Conservation (phyloP, 2,797 vertebrate species). For the Acipenser ruthenus region DNA sequence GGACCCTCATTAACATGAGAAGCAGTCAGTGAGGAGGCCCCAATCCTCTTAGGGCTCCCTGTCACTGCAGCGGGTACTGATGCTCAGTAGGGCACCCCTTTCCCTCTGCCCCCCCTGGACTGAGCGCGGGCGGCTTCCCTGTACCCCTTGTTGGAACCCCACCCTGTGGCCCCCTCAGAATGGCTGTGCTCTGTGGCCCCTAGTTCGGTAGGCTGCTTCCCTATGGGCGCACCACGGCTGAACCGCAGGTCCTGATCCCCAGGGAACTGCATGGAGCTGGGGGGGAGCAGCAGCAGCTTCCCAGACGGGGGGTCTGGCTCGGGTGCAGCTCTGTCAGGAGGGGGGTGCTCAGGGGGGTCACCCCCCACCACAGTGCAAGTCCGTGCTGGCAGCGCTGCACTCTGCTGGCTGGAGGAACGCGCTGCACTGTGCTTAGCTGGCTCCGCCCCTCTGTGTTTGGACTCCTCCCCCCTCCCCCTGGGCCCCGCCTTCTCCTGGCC, state of each 20-base stretch:
- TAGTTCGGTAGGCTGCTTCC: constrained; percentile 41
- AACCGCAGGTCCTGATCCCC: constrained; percentile 96
- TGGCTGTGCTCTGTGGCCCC: constrained; percentile 37
- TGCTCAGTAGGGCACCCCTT: constrained; percentile 59
- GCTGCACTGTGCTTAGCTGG: constrained; percentile 37
- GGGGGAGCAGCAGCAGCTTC: constrained; percentile 28
- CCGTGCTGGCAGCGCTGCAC: constrained; percentile 37
- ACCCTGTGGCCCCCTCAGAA: constrained; percentile 45
- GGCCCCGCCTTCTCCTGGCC: constrained; percentile 27
- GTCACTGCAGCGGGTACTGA: constrained; percentile 12
- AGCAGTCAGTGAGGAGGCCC: too few relatives aligned
- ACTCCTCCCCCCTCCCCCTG: constrained; percentile 45
- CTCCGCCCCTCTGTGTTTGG: constrained; percentile 39
- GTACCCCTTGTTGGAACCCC: constrained; percentile 27
- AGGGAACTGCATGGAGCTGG: constrained; percentile 69
- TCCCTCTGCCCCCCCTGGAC: constrained; percentile 50
- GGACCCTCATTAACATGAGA: too few relatives aligned
- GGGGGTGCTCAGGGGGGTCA: constrained; percentile 22
- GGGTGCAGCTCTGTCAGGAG: constrained; percentile 45
- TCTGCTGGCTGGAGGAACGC: constrained; percentile 33
- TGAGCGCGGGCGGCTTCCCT: constrained; percentile 4
- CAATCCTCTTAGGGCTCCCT: too few relatives aligned
- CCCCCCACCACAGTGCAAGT: too few relatives aligned
- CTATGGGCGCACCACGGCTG: constrained; percentile 43
- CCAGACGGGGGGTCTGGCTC: constrained; percentile 25